Evolutionary conservation across 2,113 vertebrate species (phyloP), one percentile per base, ranked within the genome.

Genomic region (Maylandia zebra): DNA sequence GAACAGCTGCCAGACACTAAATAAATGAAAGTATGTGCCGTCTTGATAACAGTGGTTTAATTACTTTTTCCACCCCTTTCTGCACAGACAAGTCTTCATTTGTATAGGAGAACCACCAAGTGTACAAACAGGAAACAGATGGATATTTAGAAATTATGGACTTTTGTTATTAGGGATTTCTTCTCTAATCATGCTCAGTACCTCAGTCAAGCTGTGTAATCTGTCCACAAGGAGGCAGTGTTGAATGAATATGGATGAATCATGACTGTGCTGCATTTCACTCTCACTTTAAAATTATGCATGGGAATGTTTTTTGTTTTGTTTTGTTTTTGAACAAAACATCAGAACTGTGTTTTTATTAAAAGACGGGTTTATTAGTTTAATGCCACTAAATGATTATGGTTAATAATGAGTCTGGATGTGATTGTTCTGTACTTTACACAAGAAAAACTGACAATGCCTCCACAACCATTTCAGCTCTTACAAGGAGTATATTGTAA

Each of bases 181-280:
- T 14, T 83, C 36, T 57, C 19, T 38, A 14, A 48, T n/a, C 5
- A 52, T 6, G 22, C 45, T 34, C 30, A 30, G 61, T 81, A 34
- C 17, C 48, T 87, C 61, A 83, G 27, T 34, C 10, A 22, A 52
- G 9, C 4, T 88, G 1, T 74, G 17, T 36, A 19, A 43, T 83
- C 36, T 88, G 85, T 89, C 93, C 94, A 94, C 92, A 27, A 27
- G 89, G 92, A 61, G 95, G 90, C 90, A 80, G 71, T 57, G 32
- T 86, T 85, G 76, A 41, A 50, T 81, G 24, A 13, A 56, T 83
- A 78, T 43, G 38, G 10, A 76, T 27, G 19, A 66, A 38, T 53
- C 43, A 71, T 19, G 13, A 84, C 34, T 56, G 32, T 56, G 32
- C 59, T 82, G 50, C 16, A 78, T 85, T 80, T 81, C n/a, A 81